phyloP scores from a whole-genome alignment of 2,113 vertebrate genomes.

The Martes martes region DNA sequence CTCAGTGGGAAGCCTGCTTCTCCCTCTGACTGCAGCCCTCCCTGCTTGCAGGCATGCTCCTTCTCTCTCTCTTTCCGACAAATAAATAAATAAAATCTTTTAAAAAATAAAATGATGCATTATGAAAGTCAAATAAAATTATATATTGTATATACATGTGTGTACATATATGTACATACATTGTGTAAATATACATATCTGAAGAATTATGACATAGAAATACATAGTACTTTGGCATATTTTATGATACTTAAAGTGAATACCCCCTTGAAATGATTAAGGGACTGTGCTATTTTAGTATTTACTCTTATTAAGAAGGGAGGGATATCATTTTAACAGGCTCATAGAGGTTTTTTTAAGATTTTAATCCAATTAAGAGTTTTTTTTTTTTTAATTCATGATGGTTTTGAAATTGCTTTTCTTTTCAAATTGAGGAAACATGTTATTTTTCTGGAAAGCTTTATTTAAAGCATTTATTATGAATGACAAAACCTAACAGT shows the following conservation, averaged over 20 bases:
- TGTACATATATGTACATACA: neutral
- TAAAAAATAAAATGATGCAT: neutral
- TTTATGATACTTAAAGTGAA: neutral
- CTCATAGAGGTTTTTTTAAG: neutral
- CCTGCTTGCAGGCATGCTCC: rapidly evolving
- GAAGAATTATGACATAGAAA: neutral
- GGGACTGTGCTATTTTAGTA: neutral
- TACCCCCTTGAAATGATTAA: neutral
- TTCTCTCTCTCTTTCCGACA: neutral
- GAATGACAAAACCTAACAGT: neutral
- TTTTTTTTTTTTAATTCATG: neutral
- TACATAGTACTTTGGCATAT: neutral
- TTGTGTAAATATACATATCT: neutral
- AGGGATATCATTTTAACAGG: neutral
- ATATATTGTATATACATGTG: neutral
- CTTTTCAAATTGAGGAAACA: neutral
- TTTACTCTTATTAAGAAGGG: neutral
- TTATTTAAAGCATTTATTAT: neutral
- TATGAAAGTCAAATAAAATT: neutral
- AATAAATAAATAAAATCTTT: neutral
- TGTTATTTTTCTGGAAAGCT: neutral
- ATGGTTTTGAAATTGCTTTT: neutral
- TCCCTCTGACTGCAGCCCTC: neutral
- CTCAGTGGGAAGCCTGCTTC: neutral
- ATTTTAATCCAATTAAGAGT: neutral